Evolutionary conservation across 2,888 invertebrate genomes (phyloP), one percentile per base, ranked within the genome.

Genomic region (Anaspis maculata): DNA sequence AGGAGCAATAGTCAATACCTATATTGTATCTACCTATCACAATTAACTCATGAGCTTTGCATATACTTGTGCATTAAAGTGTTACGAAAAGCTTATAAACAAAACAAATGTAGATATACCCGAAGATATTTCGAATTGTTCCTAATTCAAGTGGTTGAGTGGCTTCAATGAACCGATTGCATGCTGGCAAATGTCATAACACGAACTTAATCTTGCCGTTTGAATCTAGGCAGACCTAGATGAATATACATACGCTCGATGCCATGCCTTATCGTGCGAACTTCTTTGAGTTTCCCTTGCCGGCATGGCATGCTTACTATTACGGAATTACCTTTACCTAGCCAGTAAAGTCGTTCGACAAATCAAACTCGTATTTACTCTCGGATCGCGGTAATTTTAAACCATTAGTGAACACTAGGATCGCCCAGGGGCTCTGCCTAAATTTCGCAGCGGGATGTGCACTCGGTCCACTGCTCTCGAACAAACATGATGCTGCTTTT

Each of bases 131-230:
- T 7, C 12, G 30, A 42, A 42, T 42, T 39, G 27, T 42, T 30
- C 37, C 22, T 39, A 42, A 40, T 42, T 42, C 34, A 27, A 36
- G 32, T 23, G 26, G 34, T 37, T 36, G 33, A 43, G 38, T 41
- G 39, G 27, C 34, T 41, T 40, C 44, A 41, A 41, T 44, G 36
- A 39, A 41, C 34, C 39, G 30, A 41, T 44, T 37, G 41, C 41
- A 39, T 44, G 44, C 30, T 44, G 15, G 25, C 36, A 44, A 44
- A 44, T 44, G 34, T 41, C 41, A 38, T 33, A 38, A 35, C 32
- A 29, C 29, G 26, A 34, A 38, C 35, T 19, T 41, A 41, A 38
- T 41, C 37, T 34, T 9, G 26, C 27, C 22, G 29, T n/a, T n/a
- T 41, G 37, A 37, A 38, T 41, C 34, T 38, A 31, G 21, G 25